phyloP scores from a whole-genome alignment of 1,140 invertebrate genomes.

The Rhyzopertha dominica region DNA sequence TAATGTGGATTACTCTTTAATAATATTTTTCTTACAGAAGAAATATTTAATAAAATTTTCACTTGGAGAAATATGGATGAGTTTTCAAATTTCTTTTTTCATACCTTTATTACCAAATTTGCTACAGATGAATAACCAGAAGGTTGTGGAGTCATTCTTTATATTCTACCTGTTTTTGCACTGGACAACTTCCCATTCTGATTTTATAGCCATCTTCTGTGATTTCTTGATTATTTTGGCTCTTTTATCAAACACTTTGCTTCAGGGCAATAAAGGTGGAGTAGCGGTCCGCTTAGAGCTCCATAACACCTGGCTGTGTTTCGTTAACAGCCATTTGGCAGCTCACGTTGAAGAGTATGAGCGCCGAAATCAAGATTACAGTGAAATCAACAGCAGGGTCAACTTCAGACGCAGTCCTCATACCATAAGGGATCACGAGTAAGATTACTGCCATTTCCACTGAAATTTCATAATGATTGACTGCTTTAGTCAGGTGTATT shows the following conservation, averaged over 20 bases:
- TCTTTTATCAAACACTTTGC: conserved; percentile 11
- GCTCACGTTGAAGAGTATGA: conserved; percentile 95
- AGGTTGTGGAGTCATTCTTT: too few relatives aligned
- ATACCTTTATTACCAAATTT: too few relatives aligned
- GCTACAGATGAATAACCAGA: too few relatives aligned
- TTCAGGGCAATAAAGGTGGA: conserved; percentile 94
- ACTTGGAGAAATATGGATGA: too few relatives aligned
- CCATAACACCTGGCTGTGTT: conserved; percentile 90
- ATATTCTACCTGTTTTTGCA: neutral
- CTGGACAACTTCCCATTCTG: neutral
- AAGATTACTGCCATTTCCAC: too few relatives aligned
- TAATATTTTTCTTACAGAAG: too few relatives aligned
- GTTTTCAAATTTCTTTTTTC: too few relatives aligned
- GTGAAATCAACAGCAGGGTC: conserved; percentile 77
- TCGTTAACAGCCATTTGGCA: conserved; percentile 96
- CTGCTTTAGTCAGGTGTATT: conserved; percentile 77
- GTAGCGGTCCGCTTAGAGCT: conserved; percentile 89
- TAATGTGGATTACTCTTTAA: too few relatives aligned
- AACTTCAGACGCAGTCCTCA: conserved; percentile 66
- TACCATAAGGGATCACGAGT: conserved; percentile 92
- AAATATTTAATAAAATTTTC: too few relatives aligned
- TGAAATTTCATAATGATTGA: too few relatives aligned
- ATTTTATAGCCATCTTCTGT: neutral
- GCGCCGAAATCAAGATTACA: conserved; percentile 92
- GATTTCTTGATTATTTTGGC: conserved; percentile 2